Percentiles rank a stretch among this genome's conserved stretches.
Conservation (phyloP, 2,113 vertebrate genomes). For the Penelope pileata region DNA sequence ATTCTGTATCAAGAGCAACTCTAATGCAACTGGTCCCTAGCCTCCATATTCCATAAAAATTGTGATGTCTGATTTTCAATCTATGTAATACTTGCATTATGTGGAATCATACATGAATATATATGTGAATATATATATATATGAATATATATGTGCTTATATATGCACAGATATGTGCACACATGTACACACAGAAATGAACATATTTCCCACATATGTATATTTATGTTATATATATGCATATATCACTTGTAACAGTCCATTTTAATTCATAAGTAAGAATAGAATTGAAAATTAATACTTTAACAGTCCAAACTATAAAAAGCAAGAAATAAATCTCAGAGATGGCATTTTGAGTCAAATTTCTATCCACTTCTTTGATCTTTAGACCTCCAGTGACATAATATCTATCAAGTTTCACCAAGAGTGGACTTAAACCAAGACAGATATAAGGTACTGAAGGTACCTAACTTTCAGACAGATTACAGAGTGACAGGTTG, state of each 20-base stretch:
- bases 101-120: not conserved
- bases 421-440: not conserved
- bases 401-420: not conserved
- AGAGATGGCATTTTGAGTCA: not conserved
- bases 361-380: not conserved
- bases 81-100: not conserved
- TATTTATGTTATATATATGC: not conserved
- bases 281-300: not conserved
- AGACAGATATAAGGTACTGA: not conserved
- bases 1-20: not conserved
- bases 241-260: no score
- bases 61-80: not conserved
- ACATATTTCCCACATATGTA: not conserved
- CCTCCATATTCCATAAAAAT: not conserved
- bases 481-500: not conserved
- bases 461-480: not conserved
- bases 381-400: not conserved
- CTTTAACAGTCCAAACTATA: not conserved
- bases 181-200: no score
- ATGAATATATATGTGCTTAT: not conserved
- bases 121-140: not conserved
- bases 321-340: not conserved
- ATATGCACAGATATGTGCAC: not conserved
- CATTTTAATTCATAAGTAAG: no score
- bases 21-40: not conserved